Evolutionary conservation across 2,797 vertebrate species (phyloP), one percentile per base, ranked within the genome.

Genomic region (Malurus splendens): DNA sequence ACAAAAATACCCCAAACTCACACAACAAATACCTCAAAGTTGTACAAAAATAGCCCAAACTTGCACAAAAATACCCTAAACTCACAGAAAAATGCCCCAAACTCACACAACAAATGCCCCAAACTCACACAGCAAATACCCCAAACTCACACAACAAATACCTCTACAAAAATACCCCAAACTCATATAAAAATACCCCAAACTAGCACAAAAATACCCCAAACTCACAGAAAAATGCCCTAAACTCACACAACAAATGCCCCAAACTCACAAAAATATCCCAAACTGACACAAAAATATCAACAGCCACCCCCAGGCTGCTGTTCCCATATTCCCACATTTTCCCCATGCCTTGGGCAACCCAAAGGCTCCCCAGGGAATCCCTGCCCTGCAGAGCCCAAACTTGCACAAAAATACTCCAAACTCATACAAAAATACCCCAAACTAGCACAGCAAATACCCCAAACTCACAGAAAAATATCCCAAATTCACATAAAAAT

Each of bases 301-400:
- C 36, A 36, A 36, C 36, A 36, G 36, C 36, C 36, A 36, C 10
- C 36, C 36, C 36, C 36, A 10, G 36, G 36, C 36, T 36, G 36
- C 36, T 9, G 10, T 36, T 36, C 36, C 7, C 42, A 19, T n/a
- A 32, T 3, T 18, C 42, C 62, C 38, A 16, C 6, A 0, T 5
- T 2, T 3, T 2, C 6, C 3, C n/a, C 0, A 20, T 30, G 47
- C 17, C 28, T 23, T 14, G 24, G 28, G 24, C 19, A 51, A 14
- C 51, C n/a, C 47, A 17, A 32, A 55, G 57, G 23, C 27, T 7
- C 4, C 10, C 17, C 0, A 18, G 36, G 14, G 33, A 52, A 15
- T 1, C 33, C 41, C 33, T 22, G 59, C 19, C 48, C 67, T 2
- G 2, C 52, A 45, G 33, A 67, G 67, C 62, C 7, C 36, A 36